phyloP scores from a whole-genome alignment of 2,797 vertebrate species.

The Halcyon leucocephala region DNA sequence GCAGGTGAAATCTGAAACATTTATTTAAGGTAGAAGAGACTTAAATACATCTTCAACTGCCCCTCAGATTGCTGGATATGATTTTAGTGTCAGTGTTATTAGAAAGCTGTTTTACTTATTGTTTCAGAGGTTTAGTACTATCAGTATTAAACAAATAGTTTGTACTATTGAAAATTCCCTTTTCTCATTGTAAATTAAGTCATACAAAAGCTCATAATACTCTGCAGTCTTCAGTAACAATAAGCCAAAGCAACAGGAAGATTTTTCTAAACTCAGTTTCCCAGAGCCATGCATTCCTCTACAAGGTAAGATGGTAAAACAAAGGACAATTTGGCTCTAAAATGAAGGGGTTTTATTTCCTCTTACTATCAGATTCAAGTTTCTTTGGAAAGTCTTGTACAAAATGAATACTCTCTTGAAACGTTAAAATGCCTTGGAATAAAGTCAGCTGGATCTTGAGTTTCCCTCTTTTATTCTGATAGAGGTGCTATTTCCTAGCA shows the following conservation, averaged over 20 bases:
- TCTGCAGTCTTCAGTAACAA: neutral
- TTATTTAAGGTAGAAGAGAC: neutral
- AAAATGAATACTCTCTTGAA: neutral
- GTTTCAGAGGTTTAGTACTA: neutral
- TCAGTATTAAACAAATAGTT: neutral
- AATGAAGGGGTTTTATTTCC: neutral
- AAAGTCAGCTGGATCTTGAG: neutral
- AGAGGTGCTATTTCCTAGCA: neutral
- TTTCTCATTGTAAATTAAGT: neutral
- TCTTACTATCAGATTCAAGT: neutral
- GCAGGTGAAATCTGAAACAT: neutral
- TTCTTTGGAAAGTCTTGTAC: neutral
- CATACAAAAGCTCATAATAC: neutral
- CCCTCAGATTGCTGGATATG: neutral
- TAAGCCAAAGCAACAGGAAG: slow-evolving; percentile 11
- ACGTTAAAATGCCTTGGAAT: neutral
- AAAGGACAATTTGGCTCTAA: neutral
- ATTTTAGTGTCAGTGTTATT: neutral
- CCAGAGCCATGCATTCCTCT: neutral
- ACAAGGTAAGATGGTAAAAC: neutral
- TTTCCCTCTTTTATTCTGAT: neutral
- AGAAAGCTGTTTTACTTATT: neutral
- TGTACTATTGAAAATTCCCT: neutral
- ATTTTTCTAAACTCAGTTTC: slow-evolving; percentile 1
- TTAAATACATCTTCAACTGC: neutral